Base-by-base conservation (phyloP, 2,113 vertebrate genomes). In the Hassar affinis region DNA sequence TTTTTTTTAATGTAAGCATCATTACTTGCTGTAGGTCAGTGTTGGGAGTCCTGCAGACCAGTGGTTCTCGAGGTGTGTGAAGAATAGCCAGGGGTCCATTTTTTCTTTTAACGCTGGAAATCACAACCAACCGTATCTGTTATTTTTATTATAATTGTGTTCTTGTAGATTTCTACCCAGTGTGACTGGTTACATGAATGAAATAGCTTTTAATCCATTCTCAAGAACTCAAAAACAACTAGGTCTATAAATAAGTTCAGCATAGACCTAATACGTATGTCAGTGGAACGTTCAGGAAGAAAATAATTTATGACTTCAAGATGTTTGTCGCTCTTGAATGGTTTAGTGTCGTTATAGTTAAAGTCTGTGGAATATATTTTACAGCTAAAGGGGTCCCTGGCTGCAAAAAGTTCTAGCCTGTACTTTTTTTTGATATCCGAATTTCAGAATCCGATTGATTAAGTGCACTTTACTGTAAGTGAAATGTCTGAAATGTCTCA, bases 401-500 rank as follows among this genome's bases (percentile, higher is more conserved):
- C 74, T 77, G 20, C 51, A 22, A 54, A 22, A 76, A 20, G 30
- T 56, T 77, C 54, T 80, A 86, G 75, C 76, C 87, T 86, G 68
- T 84, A 52, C 20, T 8, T 92, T 92, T 91, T 92, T 89, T 91
- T 84, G 17, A 81, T 79, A 69, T 33, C 71, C 49, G 81, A 84
- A 86, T 66, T 76, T 81, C 47, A 47, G 85, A 87, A 20, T 87
- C 81, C 83, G 90, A 89, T 84, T 66, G 91, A 90, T 87, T 82
- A 93, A 93, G 92, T 94, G 93, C 93, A 95, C 94, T 94, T 94
- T 94, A 94, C 93, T 92, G 90, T 90, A 85, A 81, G 35, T 33
- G 61, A 33, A 68, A 72, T 61, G 42, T 87, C 38, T 78, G 33
- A 78, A 59, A n/a, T n/a, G n/a, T 25, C 17, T 57, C 33, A 83